Conservation (phyloP, 1,140 invertebrate genomes). For the Lutraria rhynchaena region DNA sequence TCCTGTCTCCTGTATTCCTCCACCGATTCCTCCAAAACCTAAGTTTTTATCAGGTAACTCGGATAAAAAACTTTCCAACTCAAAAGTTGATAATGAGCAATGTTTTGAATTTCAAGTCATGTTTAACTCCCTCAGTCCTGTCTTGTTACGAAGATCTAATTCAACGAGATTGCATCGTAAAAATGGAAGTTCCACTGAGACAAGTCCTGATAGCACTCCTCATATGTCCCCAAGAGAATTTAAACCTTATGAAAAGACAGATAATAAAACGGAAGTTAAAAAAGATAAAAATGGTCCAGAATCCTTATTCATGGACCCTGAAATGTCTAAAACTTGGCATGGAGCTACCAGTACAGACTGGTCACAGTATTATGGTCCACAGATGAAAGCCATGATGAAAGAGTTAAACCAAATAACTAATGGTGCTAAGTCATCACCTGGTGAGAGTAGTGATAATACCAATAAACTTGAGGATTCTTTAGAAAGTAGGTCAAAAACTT, state of each 20-base stretch:
- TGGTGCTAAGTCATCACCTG: conserved; percentile 1
- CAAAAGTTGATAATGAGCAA: conserved; percentile 50
- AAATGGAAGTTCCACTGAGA: conserved; percentile 34
- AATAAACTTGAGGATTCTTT: neutral
- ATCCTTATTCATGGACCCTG: conserved; percentile 62
- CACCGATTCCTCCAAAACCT: conserved; percentile 46
- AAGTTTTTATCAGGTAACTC: conserved; percentile 47
- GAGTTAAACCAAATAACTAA: conserved; percentile 38
- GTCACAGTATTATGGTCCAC: conserved; percentile 65
- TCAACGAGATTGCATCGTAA: conserved; percentile 19
- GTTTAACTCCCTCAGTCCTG: conserved; percentile 75
- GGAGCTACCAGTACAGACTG: conserved; percentile 65
- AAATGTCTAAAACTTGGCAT: conserved; percentile 70
- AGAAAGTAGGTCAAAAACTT: conserved; percentile 53
- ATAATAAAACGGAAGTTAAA: neutral
- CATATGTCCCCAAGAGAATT: conserved; percentile 29
- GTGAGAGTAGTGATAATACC: neutral
- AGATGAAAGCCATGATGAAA: conserved; percentile 60
- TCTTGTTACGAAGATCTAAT: conserved; percentile 66
- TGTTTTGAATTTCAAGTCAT: conserved; percentile 75
- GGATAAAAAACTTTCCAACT: conserved; percentile 10
- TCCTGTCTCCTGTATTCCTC: neutral
- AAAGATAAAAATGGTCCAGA: conserved; percentile 10
- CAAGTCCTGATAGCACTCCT: conserved; percentile 47
- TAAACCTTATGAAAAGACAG: neutral